Conservation (phyloP, 1,140 invertebrate genomes). For the Drosophila sp. region DNA sequence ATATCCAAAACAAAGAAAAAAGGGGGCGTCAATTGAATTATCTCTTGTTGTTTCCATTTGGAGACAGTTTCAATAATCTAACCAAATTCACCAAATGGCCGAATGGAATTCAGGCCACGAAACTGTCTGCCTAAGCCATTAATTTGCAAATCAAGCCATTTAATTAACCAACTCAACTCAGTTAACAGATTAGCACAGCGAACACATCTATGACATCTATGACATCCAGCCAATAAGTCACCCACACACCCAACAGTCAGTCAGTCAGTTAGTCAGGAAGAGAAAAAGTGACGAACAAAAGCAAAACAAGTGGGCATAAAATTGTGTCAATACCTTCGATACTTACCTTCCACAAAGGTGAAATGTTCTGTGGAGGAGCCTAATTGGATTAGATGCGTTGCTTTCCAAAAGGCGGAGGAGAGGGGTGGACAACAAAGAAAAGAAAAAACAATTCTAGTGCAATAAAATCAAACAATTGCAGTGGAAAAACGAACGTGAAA, state of each 20-base stretch:
- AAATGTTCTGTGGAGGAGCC: conserved; percentile 32
- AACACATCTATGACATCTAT: conserved; percentile 14
- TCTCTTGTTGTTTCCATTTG: conserved; percentile 19
- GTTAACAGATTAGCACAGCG: conserved; percentile 67
- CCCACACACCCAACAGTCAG: not conserved
- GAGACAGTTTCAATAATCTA: conserved; percentile 19
- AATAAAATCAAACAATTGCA: conserved; percentile 78
- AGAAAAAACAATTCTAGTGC: conserved; percentile 60
- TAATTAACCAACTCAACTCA: conserved; percentile 62
- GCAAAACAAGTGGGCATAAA: conserved; percentile 44
- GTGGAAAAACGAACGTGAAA: conserved; percentile 75
- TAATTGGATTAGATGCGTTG: conserved; percentile 74
- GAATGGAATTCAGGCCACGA: conserved; percentile 48
- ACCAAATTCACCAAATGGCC: conserved; percentile 25
- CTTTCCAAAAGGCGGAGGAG: conserved; percentile 26
- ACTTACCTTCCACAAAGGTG: conserved; percentile 58
- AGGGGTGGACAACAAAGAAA: conserved; percentile 34
- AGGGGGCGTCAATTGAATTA: conserved; percentile 66
- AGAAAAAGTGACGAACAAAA: conserved; percentile 44
- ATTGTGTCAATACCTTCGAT: conserved; percentile 75
- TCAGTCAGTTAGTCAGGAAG: conserved; percentile 48
- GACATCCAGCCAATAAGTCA: conserved; percentile 9
- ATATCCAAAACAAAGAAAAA: conserved; percentile 20
- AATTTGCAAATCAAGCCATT: conserved; percentile 69
- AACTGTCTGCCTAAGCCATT: conserved; percentile 59